Evolutionary conservation across 2,888 invertebrate genomes (phyloP).

Genomic region (Ecliptopera silaceata): DNA sequence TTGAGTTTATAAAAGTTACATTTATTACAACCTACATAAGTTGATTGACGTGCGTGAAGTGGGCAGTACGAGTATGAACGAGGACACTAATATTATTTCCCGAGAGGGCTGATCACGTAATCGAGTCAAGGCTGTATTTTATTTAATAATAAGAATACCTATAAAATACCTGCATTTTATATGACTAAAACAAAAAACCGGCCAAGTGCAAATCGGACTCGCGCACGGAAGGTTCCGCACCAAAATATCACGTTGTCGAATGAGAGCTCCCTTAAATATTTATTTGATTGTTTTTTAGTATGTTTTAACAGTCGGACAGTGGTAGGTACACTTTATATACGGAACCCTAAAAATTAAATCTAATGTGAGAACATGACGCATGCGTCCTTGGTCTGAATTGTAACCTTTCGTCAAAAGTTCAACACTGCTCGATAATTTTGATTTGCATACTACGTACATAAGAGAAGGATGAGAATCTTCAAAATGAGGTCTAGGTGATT

Average conservation of each 20-base stretch:
- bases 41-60: conserved; percentile 67
- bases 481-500: conserved; percentile 2
- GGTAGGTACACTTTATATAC: no score
- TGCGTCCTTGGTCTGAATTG: conserved; percentile 26
- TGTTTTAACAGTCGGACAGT: no score
- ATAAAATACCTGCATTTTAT: no score
- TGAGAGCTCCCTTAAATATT: no score
- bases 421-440: conserved; percentile 8
- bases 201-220: no score
- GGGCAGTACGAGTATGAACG: conserved; percentile 45
- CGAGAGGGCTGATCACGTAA: conserved; percentile 50
- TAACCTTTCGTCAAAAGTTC: conserved; percentile 19
- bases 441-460: conserved; percentile 13
- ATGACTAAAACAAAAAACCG: no score
- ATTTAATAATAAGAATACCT: no score
- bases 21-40: conserved; percentile 21
- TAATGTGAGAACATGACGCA: conserved; percentile 21
- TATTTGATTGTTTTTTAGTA: no score
- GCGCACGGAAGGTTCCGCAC: no score
- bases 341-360: no score
- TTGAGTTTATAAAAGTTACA: conserved; percentile 24
- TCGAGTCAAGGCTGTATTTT: conserved; percentile 38
- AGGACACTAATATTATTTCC: conserved; percentile 51
- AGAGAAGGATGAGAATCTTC: conserved; percentile 3
- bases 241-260: no score